These are phyloP conservation scores for Junonia oenone DNA, from an alignment of 2,888 invertebrate species.

Conservation along the genomic window DNA sequence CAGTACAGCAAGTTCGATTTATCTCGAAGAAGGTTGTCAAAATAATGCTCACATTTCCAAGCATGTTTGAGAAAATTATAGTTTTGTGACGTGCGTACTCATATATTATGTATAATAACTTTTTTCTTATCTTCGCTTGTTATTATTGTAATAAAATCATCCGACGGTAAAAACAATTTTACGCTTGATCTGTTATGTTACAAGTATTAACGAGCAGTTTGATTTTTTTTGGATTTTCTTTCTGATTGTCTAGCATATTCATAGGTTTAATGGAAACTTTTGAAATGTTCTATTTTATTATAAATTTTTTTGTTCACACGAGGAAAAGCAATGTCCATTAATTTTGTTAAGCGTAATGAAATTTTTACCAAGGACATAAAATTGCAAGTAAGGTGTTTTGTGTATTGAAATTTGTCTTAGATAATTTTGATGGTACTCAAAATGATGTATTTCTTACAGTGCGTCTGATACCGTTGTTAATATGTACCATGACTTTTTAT, in stretches of 20 bases:
- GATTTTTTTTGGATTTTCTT: background rate
- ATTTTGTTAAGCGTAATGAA: slow-evolving; percentile 4
- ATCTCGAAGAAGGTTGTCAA: no score
- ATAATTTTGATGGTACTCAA: background rate
- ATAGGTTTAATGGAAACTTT: background rate
- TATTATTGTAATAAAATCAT: slow-evolving; percentile 39
- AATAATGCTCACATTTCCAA: no score
- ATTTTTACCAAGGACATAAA: slow-evolving; percentile 7
- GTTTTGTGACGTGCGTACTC: no score
- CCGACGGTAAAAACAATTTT: slow-evolving; percentile 49
- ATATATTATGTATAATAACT: background rate
- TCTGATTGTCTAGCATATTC: background rate
- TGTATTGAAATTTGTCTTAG: background rate
- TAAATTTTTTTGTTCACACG: background rate
- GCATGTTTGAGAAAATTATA: no score
- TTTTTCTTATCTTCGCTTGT: slow-evolving; percentile 1
- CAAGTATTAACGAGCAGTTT: background rate
- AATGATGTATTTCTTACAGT: slow-evolving; percentile 36
- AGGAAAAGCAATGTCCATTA: slow-evolving; percentile 1
- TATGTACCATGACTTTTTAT: slow-evolving; percentile 32
- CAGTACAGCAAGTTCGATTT: no score
- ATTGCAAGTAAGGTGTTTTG: slow-evolving; percentile 30
- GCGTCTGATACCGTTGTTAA: slow-evolving; percentile 35
- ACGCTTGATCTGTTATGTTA: slow-evolving; percentile 39
- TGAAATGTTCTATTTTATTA: background rate